phyloP scores from a whole-genome alignment of 2,797 vertebrate species.

The Rachycentron canadum region DNA sequence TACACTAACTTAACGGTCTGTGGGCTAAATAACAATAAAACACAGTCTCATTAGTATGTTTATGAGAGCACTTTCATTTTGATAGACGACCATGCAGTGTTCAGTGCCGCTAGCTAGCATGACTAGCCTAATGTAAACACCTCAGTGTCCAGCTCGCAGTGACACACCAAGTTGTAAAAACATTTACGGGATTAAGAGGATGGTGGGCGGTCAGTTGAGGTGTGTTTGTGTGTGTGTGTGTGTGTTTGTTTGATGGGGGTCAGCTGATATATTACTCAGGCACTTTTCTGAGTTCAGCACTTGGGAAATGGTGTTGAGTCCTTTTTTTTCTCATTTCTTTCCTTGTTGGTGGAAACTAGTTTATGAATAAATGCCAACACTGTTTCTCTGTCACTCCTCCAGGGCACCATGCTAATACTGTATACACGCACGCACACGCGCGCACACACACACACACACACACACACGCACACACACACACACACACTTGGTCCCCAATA shows the following conservation, averaged over 20 bases:
- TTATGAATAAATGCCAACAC: constrained; percentile 83
- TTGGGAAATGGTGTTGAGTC: constrained; percentile 74
- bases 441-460: no score
- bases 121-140: constrained; percentile 80
- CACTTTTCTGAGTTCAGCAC: constrained; percentile 79
- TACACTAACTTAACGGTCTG: constrained; percentile 81
- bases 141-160: constrained; percentile 78
- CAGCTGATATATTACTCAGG: constrained; percentile 87
- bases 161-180: constrained; percentile 84
- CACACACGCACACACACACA: constrained; percentile 6
- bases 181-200: constrained; percentile 89
- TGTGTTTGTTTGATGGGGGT: constrained; percentile 65
- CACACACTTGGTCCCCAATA: background rate
- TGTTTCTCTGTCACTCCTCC: constrained; percentile 72
- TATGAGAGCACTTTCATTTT: constrained; percentile 79
- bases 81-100: constrained; percentile 69
- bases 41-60: constrained; percentile 81
- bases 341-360: constrained; percentile 72
- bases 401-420: constrained; percentile 77
- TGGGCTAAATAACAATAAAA: constrained; percentile 83
- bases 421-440: background rate
- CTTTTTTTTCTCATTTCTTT: constrained; percentile 54
- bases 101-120: constrained; percentile 72
- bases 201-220: constrained; percentile 54
- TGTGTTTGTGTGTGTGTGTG: constrained; percentile 3